Base-by-base conservation (phyloP, 2,113 vertebrate species). In the Anoplopoma fimbria region DNA sequence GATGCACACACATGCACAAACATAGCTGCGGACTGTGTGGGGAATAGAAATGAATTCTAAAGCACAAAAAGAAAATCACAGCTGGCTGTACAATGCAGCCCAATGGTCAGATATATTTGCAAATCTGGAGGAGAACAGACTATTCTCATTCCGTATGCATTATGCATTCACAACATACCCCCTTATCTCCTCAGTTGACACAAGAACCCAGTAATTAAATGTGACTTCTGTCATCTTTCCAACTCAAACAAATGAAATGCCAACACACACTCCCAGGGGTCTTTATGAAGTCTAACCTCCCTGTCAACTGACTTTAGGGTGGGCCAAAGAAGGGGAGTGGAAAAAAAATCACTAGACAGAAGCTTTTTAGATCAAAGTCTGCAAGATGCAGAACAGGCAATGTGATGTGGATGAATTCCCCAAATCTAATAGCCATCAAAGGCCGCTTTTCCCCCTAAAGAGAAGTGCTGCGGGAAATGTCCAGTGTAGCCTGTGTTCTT, bases 141-240 rank as follows among this genome's bases (percentile, higher is more conserved):
- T 40, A 2, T 31, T 27, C 58, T 85, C 63, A 79, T 83, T 92
- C 49, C 64, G 82, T 81, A 89, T 91, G 86, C 92, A 58, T 81
- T 23, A 36, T 53, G 65, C 79, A 67, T 78, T 68, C 69, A 55
- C 67, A 69, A 47, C 87, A 71, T 65, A 49, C 53, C 80, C 86
- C 65, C 87, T 83, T 84, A 90, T 91, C 80, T 88, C 23, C 15
- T 42, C 49, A 42, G 67, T 31, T 89, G 90, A 91, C 87, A 89
- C 70, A 79, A 74, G 85, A 85, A 86, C 29, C 86, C n/a, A 7
- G 29, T 91, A 91, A 93, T 93, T 91, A 91, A 92, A 91, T 92
- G 79, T 86, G 88, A 92, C 89, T 94, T 79, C 81, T 91, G 89
- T 92, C 91, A 93, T 92, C 88, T 87, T 88, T 81, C 80, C 76